Conservation (phyloP, 2,888 invertebrate species). For the Lithophane ornitopus region DNA sequence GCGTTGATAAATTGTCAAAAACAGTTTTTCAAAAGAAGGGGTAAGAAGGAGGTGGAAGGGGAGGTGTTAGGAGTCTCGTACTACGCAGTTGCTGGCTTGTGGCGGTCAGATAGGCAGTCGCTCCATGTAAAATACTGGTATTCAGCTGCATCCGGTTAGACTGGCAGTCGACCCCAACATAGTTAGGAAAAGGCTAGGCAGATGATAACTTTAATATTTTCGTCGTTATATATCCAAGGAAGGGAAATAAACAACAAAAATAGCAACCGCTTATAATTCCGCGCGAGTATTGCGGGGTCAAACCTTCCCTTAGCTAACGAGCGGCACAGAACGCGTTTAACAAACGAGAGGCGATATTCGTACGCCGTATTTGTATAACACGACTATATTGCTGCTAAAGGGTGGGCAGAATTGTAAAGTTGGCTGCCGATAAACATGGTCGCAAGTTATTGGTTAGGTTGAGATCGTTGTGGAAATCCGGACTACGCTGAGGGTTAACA, state of each 20-base stretch:
- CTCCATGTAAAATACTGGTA: no score
- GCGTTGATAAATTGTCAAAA: neutral
- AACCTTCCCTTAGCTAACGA: conserved; percentile 51
- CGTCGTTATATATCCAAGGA: conserved; percentile 6
- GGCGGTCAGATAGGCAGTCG: no score
- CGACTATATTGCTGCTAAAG: conserved; percentile 17
- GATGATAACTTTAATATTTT: no score
- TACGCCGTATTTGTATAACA: conserved; percentile 25
- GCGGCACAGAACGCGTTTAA: conserved; percentile 49
- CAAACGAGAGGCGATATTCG: conserved; percentile 48
- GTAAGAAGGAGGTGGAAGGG: no score
- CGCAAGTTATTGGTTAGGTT: neutral
- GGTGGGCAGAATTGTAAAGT: conserved; percentile 27
- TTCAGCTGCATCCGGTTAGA: no score
- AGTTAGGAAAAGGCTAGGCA: no score
- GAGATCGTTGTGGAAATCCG: no score
- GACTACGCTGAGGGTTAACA: neutral
- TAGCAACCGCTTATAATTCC: conserved; percentile 53
- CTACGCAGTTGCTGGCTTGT: no score
- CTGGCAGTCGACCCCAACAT: no score
- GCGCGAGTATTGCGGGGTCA: conserved; percentile 44
- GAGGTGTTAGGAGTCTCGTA: no score
- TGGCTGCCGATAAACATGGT: neutral
- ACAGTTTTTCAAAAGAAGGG: neutral
- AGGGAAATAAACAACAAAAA: conserved; percentile 45